These are phyloP conservation scores for Listronotus bonariensis DNA, from an alignment of 1,140 invertebrate genomes.

Conservation along the genomic window DNA sequence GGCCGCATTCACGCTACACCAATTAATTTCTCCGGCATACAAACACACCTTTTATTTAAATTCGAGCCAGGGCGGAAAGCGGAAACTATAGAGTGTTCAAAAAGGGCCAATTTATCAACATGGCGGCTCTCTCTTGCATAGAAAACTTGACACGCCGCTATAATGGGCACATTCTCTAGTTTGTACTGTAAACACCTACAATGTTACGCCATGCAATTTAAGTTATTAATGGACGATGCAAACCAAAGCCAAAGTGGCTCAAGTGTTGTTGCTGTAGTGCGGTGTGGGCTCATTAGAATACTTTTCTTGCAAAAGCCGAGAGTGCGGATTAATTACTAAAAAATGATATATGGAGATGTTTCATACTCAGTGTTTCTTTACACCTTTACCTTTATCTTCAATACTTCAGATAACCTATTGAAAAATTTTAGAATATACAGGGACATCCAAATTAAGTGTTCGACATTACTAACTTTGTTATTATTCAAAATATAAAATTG, in stretches of 20 bases:
- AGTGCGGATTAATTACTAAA: too few relatives aligned
- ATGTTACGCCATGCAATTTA: slow-evolving; percentile 13
- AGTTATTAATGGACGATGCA: slow-evolving; percentile 29
- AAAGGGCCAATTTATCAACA: slow-evolving; percentile 32
- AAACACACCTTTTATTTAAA: slow-evolving; percentile 11
- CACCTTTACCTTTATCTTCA: too few relatives aligned
- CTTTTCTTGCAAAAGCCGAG: too few relatives aligned
- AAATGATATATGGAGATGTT: too few relatives aligned
- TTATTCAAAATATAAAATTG: too few relatives aligned
- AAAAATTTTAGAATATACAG: too few relatives aligned
- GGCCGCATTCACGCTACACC: slow-evolving; percentile 1
- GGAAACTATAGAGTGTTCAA: slow-evolving; percentile 26
- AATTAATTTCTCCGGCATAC: slow-evolving; percentile 2
- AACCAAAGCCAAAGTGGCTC: slow-evolving; percentile 17
- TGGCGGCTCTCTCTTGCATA: slow-evolving; percentile 15
- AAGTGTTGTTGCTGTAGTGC: neutral
- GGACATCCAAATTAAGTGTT: too few relatives aligned
- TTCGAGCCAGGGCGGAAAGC: slow-evolving; percentile 4
- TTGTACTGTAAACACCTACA: slow-evolving; percentile 17
- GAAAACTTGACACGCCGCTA: slow-evolving; percentile 16
- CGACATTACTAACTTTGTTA: too few relatives aligned
- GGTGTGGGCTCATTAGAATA: too few relatives aligned
- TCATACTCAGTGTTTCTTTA: too few relatives aligned
- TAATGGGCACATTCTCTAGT: slow-evolving; percentile 19
- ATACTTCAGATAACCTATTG: too few relatives aligned